Conservation (phyloP, 2,113 vertebrate species). For the Plecotus auritus region DNA sequence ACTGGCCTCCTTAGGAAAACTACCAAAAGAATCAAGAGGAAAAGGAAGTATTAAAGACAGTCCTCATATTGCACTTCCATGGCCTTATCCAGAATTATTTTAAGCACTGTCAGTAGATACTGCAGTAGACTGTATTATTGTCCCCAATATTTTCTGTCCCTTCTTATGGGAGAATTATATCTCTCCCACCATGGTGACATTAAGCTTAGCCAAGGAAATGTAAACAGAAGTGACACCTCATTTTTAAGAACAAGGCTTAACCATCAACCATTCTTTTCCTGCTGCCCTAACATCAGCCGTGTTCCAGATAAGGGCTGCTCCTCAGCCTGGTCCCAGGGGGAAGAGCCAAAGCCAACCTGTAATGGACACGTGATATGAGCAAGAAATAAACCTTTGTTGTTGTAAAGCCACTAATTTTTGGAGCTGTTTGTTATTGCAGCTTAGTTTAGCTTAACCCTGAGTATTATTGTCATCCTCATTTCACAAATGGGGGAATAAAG, state of each 20-base stretch:
- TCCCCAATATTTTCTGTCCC: not conserved
- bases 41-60: not conserved
- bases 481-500: not conserved
- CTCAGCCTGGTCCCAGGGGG: not conserved
- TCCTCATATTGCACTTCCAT: not conserved
- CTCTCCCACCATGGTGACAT: not conserved
- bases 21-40: not conserved
- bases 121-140: not conserved
- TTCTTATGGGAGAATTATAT: not conserved
- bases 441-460: not conserved
- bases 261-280: not conserved
- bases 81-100: not conserved
- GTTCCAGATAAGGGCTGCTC: not conserved
- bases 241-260: not conserved
- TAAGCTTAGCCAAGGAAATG: not conserved
- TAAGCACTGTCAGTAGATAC: not conserved
- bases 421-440: not conserved
- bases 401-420: not conserved
- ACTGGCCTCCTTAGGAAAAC: slow-evolving; percentile 11
- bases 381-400: not conserved
- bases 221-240: not conserved
- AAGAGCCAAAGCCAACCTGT: not conserved
- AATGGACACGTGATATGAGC: not conserved
- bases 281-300: not conserved
- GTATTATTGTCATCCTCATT: not conserved